Base-by-base conservation (phyloP, 1,140 invertebrate genomes). In the Zaprionus taronus region DNA sequence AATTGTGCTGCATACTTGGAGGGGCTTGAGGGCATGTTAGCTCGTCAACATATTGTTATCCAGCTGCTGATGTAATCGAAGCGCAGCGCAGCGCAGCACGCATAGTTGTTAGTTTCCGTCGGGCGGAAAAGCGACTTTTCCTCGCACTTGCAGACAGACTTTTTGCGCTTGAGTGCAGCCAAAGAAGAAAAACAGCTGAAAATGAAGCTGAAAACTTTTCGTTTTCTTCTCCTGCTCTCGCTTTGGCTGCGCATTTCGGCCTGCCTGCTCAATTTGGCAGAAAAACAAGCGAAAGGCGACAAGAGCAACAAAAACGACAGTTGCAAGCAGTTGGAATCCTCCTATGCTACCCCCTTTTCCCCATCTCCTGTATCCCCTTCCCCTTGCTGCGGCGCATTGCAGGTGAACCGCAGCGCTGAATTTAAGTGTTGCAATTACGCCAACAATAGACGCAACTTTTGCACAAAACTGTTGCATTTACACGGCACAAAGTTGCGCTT, bases 381-480 rank as follows among this genome's bases (percentile, higher is more conserved):
- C 4, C 20, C 4, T 9, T 22, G 20, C 20, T 51, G 47, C 41
- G 41, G 41, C 41, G 28, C 31, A 17, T 24, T 63, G 51, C 22
- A 74, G 66, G 66, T 70, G 28, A 22, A 26, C 53, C 58, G 56
- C 49, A 34, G 51, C 51, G 51, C 36, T 34, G 17, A 41, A 61
- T 76, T 72, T 65, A 72, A 77, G 69, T 77, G 69, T 58, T 31
- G 62, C 69, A 66, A 72, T 77, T 77, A 72, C 41, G 41, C 56
- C 41, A 64, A 71, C 68, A 76, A 65, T 76, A 56, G 72, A 63
- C 60, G 58, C 67, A 75, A 58, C 49, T 70, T 62, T 75, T 20
- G 38, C 66, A 64, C 72, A 47, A 62, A 71, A 58, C 72, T 75
- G 72, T 75, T 71, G 72, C 72, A 62, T 62, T 74, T 63, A 60